Evolutionary conservation across 2,113 vertebrate genomes (phyloP), one percentile per base, ranked within the genome.

Genomic region (Camelus bactrianus): DNA sequence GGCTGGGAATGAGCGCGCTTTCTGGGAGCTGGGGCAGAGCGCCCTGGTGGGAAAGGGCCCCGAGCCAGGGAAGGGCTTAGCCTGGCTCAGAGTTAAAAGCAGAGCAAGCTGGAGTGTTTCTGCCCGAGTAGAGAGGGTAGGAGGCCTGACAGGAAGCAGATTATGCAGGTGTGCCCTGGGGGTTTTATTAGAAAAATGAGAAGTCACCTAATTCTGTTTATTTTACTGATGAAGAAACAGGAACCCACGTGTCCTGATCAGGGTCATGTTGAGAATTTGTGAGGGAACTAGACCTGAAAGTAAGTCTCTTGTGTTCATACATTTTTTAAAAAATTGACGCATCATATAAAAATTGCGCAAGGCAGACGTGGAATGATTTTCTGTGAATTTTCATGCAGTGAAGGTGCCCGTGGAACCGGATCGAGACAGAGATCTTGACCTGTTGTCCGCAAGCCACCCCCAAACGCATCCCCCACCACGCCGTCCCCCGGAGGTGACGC

Each of bases 391-490:
- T 46, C 24, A 69, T 46, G 42, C 82, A 83, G 30, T 20, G 64
- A 32, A n/a, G 7, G 1, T 5, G 30, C n/a, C 20, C 35, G 1
- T 91, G 3, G n/a, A 42, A 50, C 11, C 70, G 8, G 22, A 15
- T 32, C 1, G 48, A 42, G 30, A 75, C 28, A 15, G 30, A 12
- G 17, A 26, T 14, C 48, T 82, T 22, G 28, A 11, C 22, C 70
- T 46, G 6, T 7, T 52, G 9, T 10, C 58, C 7, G 0, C 32
- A 11, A 22, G 38, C 19, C 1, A 3, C 4, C 12, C 35, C 0
- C 8, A n/a, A n/a, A 62, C 3, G 10, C 10, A 0, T 70, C 24
- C 0, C 0, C 26, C 19, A 1, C 54, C 11, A 1, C 24, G 19
- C 26, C 0, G 0, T 48, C 4, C 22, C 16, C 20, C 7, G 46